A percentile compares a stretch with the other conserved stretches of the same genome.
phyloP scores from a whole-genome alignment of 30 jellyfish, hydroid and myxozoan genomes.

The Clytia hemisphaerica region DNA sequence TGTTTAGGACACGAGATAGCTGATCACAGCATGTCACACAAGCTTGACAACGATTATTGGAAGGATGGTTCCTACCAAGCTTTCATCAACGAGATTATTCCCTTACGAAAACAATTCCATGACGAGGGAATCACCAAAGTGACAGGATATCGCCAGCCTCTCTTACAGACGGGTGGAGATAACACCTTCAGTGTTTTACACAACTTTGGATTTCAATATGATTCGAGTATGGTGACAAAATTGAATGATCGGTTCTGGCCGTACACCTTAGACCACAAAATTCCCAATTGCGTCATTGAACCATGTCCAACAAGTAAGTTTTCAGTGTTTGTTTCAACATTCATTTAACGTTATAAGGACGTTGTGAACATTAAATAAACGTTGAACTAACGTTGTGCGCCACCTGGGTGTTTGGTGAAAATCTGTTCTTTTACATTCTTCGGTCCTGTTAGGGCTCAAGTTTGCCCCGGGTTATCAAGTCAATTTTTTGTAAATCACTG shows the following conservation, averaged over 20 bases:
- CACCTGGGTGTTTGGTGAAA: no score
- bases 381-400: no score
- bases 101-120: no score
- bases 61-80: constrained; percentile 43
- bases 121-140: no score
- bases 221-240: constrained; percentile 46
- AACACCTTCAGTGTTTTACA: constrained; percentile 33
- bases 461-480: no score
- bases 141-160: constrained; percentile 60
- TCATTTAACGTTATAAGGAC: no score
- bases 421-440: no score
- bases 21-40: constrained; percentile 58
- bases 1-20: constrained; percentile 86
- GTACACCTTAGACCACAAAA: constrained; percentile 45
- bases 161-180: constrained; percentile 59
- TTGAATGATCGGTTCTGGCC: constrained; percentile 54
- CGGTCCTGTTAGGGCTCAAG: no score
- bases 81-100: no score
- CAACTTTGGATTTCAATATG: constrained; percentile 34
- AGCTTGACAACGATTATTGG: constrained; percentile 58
- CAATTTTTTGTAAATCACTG: no score
- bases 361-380: no score
- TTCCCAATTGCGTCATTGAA: constrained; percentile 38
- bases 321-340: no score
- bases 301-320: constrained; percentile 73